Base-by-base conservation (phyloP, 2,888 invertebrate genomes). In the Torymus aiolomorphi region DNA sequence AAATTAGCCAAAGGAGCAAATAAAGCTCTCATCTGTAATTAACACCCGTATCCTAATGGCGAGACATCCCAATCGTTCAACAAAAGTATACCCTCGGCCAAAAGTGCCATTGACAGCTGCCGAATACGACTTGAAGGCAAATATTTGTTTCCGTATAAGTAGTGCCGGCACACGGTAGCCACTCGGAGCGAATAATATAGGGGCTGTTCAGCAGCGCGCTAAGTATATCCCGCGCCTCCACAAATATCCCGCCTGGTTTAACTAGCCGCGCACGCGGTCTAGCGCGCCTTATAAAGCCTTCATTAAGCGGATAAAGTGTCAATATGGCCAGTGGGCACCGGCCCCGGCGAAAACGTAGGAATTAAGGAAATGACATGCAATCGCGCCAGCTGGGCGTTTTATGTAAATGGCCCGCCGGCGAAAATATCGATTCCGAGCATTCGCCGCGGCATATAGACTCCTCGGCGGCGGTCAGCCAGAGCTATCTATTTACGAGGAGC, bases 351-450 rank as follows among this genome's bases (percentile, higher is more conserved):
- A 51, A 65, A 76, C 52, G 52, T 65, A 74, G 63, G n/a, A 59
- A 80, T 77, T 74, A 80, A 65, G 42, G 61, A 80, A 76, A 81
- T 81, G 75, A 81, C 78, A 76, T 81, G 78, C 66, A 81, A 81
- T 81, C 78, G 67, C 2, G 10, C 1, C 57, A 18, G 42, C n/a
- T 13, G 20, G 20, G n/a, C 51, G 12, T 18, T 71, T 75, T 75
- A 79, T 79, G 79, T 74, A 79, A 79, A 79, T 78, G 42, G 42
- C 42, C 52, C 31, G 5, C 20, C 51, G 13, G 13, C 10, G 56
- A 10, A 59, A 75, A 56, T 67, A 75, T 80, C 61, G 78, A 74
- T 74, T 79, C 56, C 31, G 16, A 54, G 14, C 42, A 8, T 42
- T 42, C 42, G 31, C 2, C 4, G 12, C n/a, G n/a, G n/a, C 2